Evolutionary conservation across 2,888 invertebrate genomes (phyloP).

Genomic region (Acrobasis consociella): DNA sequence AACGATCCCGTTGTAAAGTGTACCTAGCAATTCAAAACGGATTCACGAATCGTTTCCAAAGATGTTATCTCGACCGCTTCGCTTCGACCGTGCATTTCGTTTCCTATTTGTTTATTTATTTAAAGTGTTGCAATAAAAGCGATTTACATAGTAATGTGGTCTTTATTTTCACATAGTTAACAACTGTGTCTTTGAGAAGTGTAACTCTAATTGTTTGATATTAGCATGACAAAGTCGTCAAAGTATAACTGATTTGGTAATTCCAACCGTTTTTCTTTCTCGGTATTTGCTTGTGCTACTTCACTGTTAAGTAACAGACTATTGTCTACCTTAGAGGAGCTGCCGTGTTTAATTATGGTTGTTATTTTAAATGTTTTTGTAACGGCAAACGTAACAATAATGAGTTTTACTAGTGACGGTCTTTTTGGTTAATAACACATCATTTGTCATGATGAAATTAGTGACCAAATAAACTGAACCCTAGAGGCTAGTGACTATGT

Average conservation of each 20-base stretch:
- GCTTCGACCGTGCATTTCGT: background rate
- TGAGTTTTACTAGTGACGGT: background rate
- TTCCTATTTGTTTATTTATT: slow-evolving; percentile 22
- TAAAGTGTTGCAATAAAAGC: slow-evolving; percentile 23
- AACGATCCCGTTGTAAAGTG: slow-evolving; percentile 9
- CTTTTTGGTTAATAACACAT: background rate
- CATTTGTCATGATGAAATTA: background rate
- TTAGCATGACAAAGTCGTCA: slow-evolving; percentile 48
- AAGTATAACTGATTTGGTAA: slow-evolving; percentile 40
- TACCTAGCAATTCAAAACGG: slow-evolving; percentile 20
- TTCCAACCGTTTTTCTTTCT: slow-evolving; percentile 34
- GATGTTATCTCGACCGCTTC: slow-evolving; percentile 8
- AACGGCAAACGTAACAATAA: background rate
- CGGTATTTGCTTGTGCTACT: slow-evolving; percentile 30
- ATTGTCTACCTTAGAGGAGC: background rate
- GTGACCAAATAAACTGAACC: too few relatives aligned
- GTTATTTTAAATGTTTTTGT: slow-evolving; percentile 2
- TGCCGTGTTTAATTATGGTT: background rate
- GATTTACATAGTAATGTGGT: slow-evolving; percentile 39
- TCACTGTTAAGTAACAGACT: slow-evolving; percentile 25
- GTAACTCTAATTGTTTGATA: slow-evolving; percentile 22
- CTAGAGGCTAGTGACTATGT: background rate
- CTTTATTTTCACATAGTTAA: slow-evolving; percentile 20
- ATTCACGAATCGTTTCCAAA: slow-evolving; percentile 22
- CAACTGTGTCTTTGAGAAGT: slow-evolving; percentile 17